Conservation (phyloP, 1,140 invertebrate genomes). For the Sitobion miscanthi region DNA sequence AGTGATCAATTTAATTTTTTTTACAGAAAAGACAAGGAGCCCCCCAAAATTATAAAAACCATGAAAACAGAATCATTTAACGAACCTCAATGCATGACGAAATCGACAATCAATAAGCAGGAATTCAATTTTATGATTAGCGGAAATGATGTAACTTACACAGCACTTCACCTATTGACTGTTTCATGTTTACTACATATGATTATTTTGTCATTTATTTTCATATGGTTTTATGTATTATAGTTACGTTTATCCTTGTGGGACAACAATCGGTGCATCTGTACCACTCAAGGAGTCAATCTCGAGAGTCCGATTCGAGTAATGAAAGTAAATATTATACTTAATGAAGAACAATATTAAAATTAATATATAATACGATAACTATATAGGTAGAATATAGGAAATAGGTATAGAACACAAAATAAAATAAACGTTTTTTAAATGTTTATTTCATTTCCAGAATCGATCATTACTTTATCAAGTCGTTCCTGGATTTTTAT, state of each 20-base stretch:
- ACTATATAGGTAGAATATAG: neutral
- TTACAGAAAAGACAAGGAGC: neutral
- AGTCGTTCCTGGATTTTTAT: too few relatives aligned
- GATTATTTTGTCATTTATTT: neutral
- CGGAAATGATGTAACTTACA: constrained; percentile 19
- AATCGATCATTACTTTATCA: too few relatives aligned
- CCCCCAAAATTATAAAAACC: neutral
- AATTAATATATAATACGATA: neutral
- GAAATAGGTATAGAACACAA: neutral
- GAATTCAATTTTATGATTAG: neutral
- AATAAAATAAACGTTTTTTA: neutral
- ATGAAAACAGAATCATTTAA: neutral
- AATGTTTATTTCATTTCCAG: too few relatives aligned
- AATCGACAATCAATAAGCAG: neutral
- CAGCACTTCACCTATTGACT: neutral
- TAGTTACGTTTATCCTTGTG: constrained; percentile 27
- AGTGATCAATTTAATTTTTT: neutral
- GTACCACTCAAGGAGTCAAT: constrained; percentile 28
- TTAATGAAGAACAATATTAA: neutral
- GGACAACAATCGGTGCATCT: neutral
- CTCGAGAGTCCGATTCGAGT: neutral
- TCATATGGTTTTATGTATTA: neutral
- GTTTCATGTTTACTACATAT: neutral
- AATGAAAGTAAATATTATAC: constrained; percentile 46
- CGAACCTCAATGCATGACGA: constrained; percentile 15